Conservation (phyloP, 2,797 vertebrate species). For the Perodicticus potto region DNA sequence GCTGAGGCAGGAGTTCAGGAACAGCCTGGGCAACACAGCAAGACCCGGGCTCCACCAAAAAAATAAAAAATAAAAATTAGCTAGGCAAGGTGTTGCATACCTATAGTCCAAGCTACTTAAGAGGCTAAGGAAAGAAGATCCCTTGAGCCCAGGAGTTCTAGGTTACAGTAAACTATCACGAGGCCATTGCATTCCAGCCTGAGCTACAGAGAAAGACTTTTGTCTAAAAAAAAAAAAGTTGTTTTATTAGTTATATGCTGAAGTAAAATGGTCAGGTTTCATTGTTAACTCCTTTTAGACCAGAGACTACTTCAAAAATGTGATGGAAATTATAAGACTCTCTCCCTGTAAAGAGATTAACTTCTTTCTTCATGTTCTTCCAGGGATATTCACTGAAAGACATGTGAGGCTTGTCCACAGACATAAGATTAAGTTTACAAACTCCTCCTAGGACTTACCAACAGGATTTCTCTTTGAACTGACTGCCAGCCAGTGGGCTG, state of each 20-base stretch:
- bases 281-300: slow-evolving; percentile 14
- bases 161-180: not conserved
- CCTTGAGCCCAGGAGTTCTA: not conserved
- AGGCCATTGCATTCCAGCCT: not conserved
- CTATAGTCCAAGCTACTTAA: not conserved
- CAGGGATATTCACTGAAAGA: slow-evolving; percentile 36
- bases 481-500: not conserved
- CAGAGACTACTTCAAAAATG: slow-evolving; percentile 15
- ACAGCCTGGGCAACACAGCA: not conserved
- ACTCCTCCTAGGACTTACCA: not conserved
- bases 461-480: not conserved
- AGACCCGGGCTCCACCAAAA: not conserved
- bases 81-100: not conserved
- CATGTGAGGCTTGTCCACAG: not conserved
- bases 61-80: not conserved
- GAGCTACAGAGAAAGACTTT: not conserved
- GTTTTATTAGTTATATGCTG: slow-evolving; percentile 12
- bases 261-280: not conserved
- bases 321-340: slow-evolving; percentile 18
- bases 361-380: slow-evolving; percentile 10
- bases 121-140: not conserved
- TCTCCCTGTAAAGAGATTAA: slow-evolving; percentile 14
- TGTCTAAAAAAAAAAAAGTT: not conserved
- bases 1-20: not conserved
- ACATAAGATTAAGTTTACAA: not conserved